A percentile compares a stretch with the other conserved stretches of the same genome.
These are phyloP conservation scores for Nemopilema nomurai DNA, from an alignment of 30 jellyfish, hydroid and myxozoan species.

Conservation along the genomic window DNA sequence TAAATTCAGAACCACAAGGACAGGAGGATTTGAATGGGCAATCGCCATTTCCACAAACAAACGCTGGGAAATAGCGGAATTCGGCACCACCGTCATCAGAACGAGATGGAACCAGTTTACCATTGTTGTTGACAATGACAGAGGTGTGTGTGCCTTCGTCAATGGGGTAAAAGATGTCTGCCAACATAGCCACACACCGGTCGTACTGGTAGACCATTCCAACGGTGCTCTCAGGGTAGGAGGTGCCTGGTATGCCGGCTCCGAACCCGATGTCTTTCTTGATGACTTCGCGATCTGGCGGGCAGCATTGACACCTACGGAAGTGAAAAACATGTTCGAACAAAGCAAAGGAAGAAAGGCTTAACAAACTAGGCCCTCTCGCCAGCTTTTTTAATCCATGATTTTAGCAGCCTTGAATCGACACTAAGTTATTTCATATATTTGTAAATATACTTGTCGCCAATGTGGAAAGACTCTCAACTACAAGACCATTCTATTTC, in stretches of 20 bases:
- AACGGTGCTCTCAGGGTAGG: neutral
- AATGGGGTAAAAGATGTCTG: constrained; percentile 14
- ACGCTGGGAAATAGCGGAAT: neutral
- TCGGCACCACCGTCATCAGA: neutral
- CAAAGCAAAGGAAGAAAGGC: constrained; percentile 24
- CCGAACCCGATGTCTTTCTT: neutral
- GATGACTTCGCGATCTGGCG: constrained; percentile 31
- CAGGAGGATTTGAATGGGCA: neutral
- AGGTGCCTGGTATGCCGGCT: constrained; percentile 8
- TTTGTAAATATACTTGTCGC: too few relatives aligned
- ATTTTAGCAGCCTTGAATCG: too few relatives aligned
- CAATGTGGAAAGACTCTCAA: too few relatives aligned
- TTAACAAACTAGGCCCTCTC: too few relatives aligned
- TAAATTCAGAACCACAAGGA: neutral
- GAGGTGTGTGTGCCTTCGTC: constrained; percentile 4
- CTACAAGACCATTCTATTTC: too few relatives aligned
- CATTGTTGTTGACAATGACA: neutral
- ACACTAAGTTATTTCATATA: too few relatives aligned
- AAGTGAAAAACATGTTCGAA: neutral
- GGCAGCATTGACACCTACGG: neutral
- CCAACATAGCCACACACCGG: neutral
- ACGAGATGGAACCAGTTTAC: constrained; percentile 25
- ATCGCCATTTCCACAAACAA: neutral
- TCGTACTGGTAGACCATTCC: neutral
- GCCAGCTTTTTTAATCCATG: too few relatives aligned